These are phyloP conservation scores for Falco rusticolus DNA, from an alignment of 2,797 vertebrate genomes.

Conservation along the genomic window DNA sequence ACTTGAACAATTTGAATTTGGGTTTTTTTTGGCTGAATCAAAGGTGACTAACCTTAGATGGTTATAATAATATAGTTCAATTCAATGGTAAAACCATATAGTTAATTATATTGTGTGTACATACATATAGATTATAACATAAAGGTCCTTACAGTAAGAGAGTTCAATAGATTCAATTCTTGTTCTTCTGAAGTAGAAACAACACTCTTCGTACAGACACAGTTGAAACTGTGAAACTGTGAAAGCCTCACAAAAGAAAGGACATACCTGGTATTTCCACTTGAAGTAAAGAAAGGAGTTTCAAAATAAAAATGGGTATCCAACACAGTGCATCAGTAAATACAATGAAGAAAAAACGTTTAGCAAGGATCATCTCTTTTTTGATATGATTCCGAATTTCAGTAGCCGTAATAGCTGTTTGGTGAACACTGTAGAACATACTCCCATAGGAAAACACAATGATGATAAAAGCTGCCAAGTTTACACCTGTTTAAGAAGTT, in stretches of 20 bases:
- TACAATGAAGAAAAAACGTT: constrained; percentile 97
- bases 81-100: neutral
- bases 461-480: constrained; percentile 93
- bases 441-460: constrained; percentile 97
- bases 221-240: neutral
- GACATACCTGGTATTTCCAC: constrained; percentile 95
- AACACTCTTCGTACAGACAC: neutral
- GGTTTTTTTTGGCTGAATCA: neutral
- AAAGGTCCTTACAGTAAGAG: neutral
- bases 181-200: neutral
- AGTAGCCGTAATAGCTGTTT: constrained; percentile 88
- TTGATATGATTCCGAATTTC: constrained; percentile 95
- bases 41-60: neutral
- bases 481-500: constrained; percentile 84
- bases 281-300: constrained; percentile 93
- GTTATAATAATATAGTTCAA: neutral
- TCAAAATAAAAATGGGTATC: constrained; percentile 97
- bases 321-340: constrained; percentile 97
- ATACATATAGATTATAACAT: neutral
- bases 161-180: neutral
- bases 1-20: neutral
- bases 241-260: neutral
- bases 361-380: constrained; percentile 94
- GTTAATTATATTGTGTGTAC: neutral
- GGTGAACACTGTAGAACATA: constrained; percentile 97